Conservation (phyloP, 1,140 invertebrate species). For the Calosoma granatense region DNA sequence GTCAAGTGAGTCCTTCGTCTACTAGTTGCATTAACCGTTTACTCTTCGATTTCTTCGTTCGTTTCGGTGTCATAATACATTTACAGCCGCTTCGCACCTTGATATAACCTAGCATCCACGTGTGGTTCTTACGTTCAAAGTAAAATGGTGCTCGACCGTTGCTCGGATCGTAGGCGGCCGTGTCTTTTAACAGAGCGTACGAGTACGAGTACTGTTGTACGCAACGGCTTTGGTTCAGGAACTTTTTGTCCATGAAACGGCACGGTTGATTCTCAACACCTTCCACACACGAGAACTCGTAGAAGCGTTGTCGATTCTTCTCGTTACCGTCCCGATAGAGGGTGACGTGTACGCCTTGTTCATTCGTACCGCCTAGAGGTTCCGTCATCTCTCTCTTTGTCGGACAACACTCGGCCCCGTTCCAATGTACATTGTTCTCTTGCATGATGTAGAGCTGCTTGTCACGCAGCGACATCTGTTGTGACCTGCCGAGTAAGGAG, state of each 20-base stretch:
- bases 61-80: slow-evolving; percentile 50
- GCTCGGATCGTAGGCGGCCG: neutral
- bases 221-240: slow-evolving; percentile 61
- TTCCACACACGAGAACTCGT: slow-evolving; percentile 65
- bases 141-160: slow-evolving; percentile 35
- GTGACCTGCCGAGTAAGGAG: slow-evolving; percentile 20
- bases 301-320: slow-evolving; percentile 53
- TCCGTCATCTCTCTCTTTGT: slow-evolving; percentile 63
- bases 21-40: no score
- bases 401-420: slow-evolving; percentile 66
- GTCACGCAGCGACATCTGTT: slow-evolving; percentile 39
- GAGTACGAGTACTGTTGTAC: slow-evolving; percentile 76
- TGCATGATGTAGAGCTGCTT: slow-evolving; percentile 50
- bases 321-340: slow-evolving; percentile 57
- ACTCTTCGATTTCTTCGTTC: no score
- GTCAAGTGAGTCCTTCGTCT: no score
- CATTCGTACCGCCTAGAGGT: slow-evolving; percentile 64
- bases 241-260: slow-evolving; percentile 58
- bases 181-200: slow-evolving; percentile 54
- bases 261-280: slow-evolving; percentile 64
- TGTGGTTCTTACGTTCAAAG: slow-evolving; percentile 41
- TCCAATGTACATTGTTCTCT: slow-evolving; percentile 43
- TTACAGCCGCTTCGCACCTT: slow-evolving; percentile 70
- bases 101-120: slow-evolving; percentile 74
- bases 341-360: slow-evolving; percentile 57